phyloP scores from a whole-genome alignment of 2,113 vertebrate species.

The Apus apus region DNA sequence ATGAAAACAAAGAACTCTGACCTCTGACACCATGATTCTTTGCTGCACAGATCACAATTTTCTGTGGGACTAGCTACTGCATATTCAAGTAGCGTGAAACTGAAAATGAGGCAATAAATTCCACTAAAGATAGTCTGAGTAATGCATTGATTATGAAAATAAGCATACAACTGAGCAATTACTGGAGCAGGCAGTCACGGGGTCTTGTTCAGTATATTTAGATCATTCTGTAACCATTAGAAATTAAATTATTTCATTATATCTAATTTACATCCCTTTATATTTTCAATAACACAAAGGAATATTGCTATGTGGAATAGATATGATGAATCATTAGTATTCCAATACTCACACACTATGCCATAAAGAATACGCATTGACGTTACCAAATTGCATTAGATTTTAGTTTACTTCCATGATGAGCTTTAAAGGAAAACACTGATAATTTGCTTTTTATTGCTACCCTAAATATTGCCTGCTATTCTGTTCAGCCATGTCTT shows the following conservation, averaged over 20 bases:
- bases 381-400: not conserved
- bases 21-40: slow-evolving; percentile 72
- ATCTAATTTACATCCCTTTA: slow-evolving; percentile 59
- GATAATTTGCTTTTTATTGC: slow-evolving; percentile 42
- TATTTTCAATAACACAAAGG: slow-evolving; percentile 50
- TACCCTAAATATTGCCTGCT: slow-evolving; percentile 6
- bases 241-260: slow-evolving; percentile 70
- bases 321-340: slow-evolving; percentile 33
- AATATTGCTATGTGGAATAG: slow-evolving; percentile 49
- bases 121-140: slow-evolving; percentile 58
- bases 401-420: slow-evolving; percentile 7
- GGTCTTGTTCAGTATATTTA: slow-evolving; percentile 52
- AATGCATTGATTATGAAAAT: slow-evolving; percentile 72
- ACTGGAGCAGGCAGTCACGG: slow-evolving; percentile 42
- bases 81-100: slow-evolving; percentile 74
- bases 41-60: slow-evolving; percentile 65
- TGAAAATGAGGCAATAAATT: slow-evolving; percentile 76
- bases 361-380: not conserved
- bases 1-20: slow-evolving; percentile 74
- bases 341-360: not conserved
- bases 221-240: slow-evolving; percentile 56
- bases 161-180: slow-evolving; percentile 67
- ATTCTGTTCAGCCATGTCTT: not conserved
- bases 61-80: slow-evolving; percentile 54
- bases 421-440: slow-evolving; percentile 43